Evolutionary conservation across 2,113 vertebrate species (phyloP).

Genomic region (Balaenoptera acutorostrata): DNA sequence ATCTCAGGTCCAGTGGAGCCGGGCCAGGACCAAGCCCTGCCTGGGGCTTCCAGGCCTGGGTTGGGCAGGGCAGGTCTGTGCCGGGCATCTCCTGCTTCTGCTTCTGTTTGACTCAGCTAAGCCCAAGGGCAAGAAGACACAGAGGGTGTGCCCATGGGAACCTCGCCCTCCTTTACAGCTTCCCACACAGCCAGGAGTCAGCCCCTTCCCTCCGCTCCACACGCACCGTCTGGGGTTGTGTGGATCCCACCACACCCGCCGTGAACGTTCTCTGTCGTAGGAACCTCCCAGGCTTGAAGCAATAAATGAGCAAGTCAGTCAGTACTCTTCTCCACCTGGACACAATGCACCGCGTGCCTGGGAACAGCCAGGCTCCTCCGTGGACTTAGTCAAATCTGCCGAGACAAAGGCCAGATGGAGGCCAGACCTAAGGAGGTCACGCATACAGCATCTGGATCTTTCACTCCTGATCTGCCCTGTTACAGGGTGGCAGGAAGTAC

Average conservation of each 20-base stretch:
- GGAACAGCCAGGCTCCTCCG: background rate
- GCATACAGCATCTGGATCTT: background rate
- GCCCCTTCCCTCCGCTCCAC: background rate
- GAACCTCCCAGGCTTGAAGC: background rate
- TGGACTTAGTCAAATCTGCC: background rate
- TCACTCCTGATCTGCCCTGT: background rate
- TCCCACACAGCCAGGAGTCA: background rate
- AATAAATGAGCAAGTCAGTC: background rate
- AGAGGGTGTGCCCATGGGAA: constrained; percentile 17
- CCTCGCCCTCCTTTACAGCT: background rate
- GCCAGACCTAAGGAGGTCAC: background rate
- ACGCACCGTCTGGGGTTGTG: background rate
- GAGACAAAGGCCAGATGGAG: background rate
- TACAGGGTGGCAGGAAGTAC: background rate
- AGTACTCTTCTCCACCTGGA: background rate
- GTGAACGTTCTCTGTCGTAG: background rate
- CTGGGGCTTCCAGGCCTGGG: background rate
- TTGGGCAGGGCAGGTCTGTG: background rate
- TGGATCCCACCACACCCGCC: background rate
- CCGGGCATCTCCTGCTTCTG: background rate
- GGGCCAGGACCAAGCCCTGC: background rate
- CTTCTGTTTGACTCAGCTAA: background rate
- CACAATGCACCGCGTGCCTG: background rate
- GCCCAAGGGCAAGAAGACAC: background rate
- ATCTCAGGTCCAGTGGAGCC: background rate